Percentiles rank a stretch among this genome's conserved stretches.
These are phyloP conservation scores for Reticulitermes lucifugus DNA, from an alignment of 2,888 invertebrate genomes.

Conservation along the genomic window DNA sequence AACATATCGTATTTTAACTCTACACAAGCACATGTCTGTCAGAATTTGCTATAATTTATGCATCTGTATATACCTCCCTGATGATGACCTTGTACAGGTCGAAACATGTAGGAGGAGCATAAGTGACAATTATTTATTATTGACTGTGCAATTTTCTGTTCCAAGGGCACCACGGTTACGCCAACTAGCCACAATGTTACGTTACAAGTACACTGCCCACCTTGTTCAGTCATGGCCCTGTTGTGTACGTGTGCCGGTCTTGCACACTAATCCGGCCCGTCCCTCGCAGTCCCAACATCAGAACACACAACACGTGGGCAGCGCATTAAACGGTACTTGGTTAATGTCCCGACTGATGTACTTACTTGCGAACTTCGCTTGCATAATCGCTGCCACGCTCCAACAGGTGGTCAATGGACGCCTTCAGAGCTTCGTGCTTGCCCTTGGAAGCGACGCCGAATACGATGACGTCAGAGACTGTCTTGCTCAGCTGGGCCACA, in stretches of 20 bases:
- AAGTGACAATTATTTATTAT: too few species aligned
- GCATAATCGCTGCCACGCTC: slow-evolving; percentile 86
- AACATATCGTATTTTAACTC: too few species aligned
- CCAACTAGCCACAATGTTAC: too few species aligned
- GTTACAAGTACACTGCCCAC: too few species aligned
- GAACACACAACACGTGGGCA: background rate
- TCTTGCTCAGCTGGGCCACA: slow-evolving; percentile 83
- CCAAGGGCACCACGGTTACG: too few species aligned
- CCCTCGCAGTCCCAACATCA: background rate
- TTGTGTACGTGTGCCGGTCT: background rate
- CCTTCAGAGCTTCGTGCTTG: slow-evolving; percentile 87
- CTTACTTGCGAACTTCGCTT: slow-evolving; percentile 87
- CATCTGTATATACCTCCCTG: too few species aligned
- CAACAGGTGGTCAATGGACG: slow-evolving; percentile 80
- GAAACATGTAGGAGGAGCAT: too few species aligned
- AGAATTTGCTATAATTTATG: too few species aligned
- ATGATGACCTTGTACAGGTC: too few species aligned
- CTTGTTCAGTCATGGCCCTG: background rate
- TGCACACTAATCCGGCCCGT: too few species aligned
- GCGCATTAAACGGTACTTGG: background rate
- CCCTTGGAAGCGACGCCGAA: slow-evolving; percentile 87
- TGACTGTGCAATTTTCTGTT: too few species aligned
- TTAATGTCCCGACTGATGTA: slow-evolving; percentile 45
- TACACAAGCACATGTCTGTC: too few species aligned
- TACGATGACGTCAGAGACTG: slow-evolving; percentile 82